These are phyloP conservation scores for Sapajus apella DNA, from an alignment of 2,113 vertebrate genomes.

Conservation along the genomic window DNA sequence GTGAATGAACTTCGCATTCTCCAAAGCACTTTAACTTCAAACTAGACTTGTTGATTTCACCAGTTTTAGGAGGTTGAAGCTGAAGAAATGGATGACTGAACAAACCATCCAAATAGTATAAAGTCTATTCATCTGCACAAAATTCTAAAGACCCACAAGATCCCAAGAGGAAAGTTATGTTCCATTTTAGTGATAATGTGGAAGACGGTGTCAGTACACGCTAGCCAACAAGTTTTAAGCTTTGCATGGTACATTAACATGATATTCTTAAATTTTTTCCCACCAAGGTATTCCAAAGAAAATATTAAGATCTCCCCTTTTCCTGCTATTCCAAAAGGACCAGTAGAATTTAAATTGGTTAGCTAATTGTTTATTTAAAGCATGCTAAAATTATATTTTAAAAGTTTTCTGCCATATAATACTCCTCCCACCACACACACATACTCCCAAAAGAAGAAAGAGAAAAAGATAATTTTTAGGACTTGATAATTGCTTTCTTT, in stretches of 20 bases:
- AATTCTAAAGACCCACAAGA: constrained; percentile 54
- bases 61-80: constrained; percentile 59
- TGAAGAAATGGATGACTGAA: constrained; percentile 44
- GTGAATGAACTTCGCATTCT: rapidly evolving
- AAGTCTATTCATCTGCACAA: background rate
- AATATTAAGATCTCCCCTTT: background rate
- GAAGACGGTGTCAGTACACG: constrained; percentile 32
- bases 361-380: constrained; percentile 72
- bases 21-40: constrained; percentile 72
- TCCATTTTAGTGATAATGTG: constrained; percentile 42
- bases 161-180: constrained; percentile 57
- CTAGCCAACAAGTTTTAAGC: constrained; percentile 62
- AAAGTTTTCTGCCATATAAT: constrained; percentile 63
- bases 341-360: constrained; percentile 51
- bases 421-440: background rate
- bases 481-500: constrained; percentile 77
- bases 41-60: constrained; percentile 1
- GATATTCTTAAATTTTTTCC: constrained; percentile 61
- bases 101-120: background rate
- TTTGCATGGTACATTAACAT: constrained; percentile 63
- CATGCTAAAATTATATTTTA: constrained; percentile 57
- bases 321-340: constrained; percentile 54
- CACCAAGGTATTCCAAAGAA: constrained; percentile 13
- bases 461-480: constrained; percentile 54
- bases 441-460: background rate